These are phyloP conservation scores for Microctenopoma stevenorrisi DNA, from an alignment of 2,797 vertebrate species.

Conservation along the genomic window DNA sequence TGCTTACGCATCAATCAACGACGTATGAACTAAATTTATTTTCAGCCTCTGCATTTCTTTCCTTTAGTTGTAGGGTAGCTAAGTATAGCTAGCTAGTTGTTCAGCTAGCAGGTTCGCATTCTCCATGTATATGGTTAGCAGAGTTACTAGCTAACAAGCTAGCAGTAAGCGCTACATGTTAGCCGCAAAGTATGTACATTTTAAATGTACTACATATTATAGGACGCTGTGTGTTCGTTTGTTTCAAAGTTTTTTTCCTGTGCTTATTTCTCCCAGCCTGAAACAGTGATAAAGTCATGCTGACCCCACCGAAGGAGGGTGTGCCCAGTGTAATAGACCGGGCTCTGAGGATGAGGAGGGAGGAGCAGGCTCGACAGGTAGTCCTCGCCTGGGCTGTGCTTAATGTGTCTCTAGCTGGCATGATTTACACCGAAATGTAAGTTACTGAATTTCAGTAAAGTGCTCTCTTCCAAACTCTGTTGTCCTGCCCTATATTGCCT, in stretches of 20 bases:
- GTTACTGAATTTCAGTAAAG: constrained; percentile 8
- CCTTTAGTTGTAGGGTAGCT: not conserved
- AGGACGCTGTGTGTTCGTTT: not conserved
- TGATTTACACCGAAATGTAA: constrained; percentile 98
- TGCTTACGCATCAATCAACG: accelerated
- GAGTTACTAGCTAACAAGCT: not conserved
- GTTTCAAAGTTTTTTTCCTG: not conserved
- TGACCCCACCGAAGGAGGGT: constrained; percentile 82
- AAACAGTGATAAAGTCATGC: constrained; percentile 47
- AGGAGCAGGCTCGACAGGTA: constrained; percentile 90
- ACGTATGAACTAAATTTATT: not conserved
- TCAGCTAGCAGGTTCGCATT: not conserved
- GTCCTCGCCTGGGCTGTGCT: constrained; percentile 94
- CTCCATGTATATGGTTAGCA: not conserved
- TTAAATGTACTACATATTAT: not conserved
- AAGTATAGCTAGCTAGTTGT: constrained; percentile 33
- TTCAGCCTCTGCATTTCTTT: accelerated
- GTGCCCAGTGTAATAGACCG: constrained; percentile 88
- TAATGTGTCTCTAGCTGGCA: constrained; percentile 92
- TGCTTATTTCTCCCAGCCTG: constrained; percentile 32
- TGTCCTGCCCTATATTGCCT: no score
- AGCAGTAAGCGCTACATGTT: not conserved
- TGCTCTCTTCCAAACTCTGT: not conserved
- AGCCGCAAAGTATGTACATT: accelerated
- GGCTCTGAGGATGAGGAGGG: constrained; percentile 91